Evolutionary conservation across 2,113 vertebrate species (phyloP).

Genomic region (Conger conger): DNA sequence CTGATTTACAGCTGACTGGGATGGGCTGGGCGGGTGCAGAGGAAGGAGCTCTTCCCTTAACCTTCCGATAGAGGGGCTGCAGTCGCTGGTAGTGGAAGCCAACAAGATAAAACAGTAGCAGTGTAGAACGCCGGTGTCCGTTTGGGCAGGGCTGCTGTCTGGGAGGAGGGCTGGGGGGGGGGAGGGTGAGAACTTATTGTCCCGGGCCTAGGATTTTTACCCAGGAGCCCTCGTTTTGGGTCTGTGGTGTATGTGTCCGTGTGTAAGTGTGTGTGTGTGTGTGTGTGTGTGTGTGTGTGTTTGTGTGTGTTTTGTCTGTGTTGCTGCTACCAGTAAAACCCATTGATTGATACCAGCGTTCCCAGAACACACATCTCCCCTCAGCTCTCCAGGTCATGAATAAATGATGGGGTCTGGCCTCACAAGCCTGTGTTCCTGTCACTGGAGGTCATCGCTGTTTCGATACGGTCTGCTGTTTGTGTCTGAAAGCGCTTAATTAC

Average conservation of each 20-base stretch:
- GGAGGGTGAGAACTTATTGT: no score
- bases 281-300: not conserved
- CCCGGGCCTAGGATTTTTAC: no score
- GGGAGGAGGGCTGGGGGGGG: no score
- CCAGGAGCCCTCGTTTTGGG: no score
- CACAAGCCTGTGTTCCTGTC: not conserved
- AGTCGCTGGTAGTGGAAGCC: not conserved
- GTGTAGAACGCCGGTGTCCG: not conserved
- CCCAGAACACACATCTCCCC: not conserved
- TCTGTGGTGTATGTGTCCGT: not conserved
- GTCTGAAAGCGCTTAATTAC: not conserved
- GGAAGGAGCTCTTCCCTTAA: not conserved
- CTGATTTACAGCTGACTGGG: not conserved
- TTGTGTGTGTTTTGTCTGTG: not conserved
- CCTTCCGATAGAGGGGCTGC: not conserved
- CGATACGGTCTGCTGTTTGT: not conserved
- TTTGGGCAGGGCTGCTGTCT: not conserved
- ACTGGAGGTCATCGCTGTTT: not conserved
- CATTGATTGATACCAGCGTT: not conserved
- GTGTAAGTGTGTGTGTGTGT: no score
- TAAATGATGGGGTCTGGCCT: not conserved
- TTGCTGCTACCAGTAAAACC: not conserved
- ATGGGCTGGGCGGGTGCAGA: not conserved
- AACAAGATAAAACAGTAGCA: not conserved
- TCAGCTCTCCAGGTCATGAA: not conserved